Percentiles rank a stretch among this genome's conserved stretches.
These are phyloP conservation scores for Oryzias sinensis DNA, from an alignment of 2,797 vertebrate genomes.

Conservation along the genomic window DNA sequence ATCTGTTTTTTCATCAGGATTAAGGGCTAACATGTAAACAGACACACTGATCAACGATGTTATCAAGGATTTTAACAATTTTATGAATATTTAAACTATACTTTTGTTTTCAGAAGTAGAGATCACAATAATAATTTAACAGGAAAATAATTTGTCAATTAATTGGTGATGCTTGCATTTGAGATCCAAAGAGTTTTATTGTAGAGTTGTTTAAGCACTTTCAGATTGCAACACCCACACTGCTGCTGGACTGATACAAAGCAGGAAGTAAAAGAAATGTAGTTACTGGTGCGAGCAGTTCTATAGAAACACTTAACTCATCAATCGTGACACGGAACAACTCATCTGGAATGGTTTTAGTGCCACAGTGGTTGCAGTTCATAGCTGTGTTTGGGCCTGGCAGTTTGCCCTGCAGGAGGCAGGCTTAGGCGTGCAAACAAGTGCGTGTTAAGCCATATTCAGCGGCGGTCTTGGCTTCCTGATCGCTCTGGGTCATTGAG, in stretches of 20 bases:
- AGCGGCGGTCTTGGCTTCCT: conserved; percentile 4
- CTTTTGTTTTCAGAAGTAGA: too few species aligned
- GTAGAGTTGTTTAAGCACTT: too few species aligned
- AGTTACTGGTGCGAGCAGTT: neutral
- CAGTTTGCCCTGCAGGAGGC: conserved; percentile 12
- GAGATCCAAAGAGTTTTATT: too few species aligned
- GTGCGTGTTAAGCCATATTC: conserved; percentile 14
- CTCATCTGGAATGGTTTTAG: conserved; percentile 9
- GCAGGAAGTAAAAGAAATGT: neutral
- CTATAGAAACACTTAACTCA: neutral
- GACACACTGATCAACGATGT: too few species aligned
- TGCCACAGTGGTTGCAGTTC: conserved; percentile 8
- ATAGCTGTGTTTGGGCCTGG: conserved; percentile 18
- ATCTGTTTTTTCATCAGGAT: too few species aligned
- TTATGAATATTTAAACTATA: too few species aligned
- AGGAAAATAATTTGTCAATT: too few species aligned
- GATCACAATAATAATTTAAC: too few species aligned
- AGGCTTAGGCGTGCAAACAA: conserved; percentile 21
- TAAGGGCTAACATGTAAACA: too few species aligned
- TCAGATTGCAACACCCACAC: conserved; percentile 5
- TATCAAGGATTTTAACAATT: too few species aligned
- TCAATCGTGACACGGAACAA: neutral
- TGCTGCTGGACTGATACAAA: neutral
- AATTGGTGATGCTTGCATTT: too few species aligned
- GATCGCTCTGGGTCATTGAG: conserved; percentile 14